Conservation (phyloP, 2,888 invertebrate species). For the Pseudoips prasinana region DNA sequence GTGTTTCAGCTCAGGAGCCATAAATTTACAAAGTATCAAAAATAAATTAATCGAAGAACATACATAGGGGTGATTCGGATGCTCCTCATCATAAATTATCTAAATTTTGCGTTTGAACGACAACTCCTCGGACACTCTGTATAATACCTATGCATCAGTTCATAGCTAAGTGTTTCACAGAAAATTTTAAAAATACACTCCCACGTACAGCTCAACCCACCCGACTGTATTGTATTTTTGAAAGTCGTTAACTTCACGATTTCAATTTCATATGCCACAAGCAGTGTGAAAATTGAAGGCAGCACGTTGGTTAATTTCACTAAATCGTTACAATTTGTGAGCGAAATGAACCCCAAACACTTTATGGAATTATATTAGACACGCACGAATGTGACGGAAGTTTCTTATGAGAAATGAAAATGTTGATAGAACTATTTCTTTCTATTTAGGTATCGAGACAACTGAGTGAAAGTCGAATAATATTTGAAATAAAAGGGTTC, state of each 20-base stretch:
- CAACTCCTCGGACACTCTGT: no score
- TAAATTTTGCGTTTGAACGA: no score
- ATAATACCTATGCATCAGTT: no score
- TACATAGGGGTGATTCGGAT: no score
- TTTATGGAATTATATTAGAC: slow-evolving; percentile 63
- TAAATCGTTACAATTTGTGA: slow-evolving; percentile 64
- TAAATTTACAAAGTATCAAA: no score
- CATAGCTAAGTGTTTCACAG: no score
- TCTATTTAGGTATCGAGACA: not conserved
- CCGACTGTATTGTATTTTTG: slow-evolving; percentile 45
- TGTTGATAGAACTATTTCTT: slow-evolving; percentile 10
- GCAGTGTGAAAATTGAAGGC: slow-evolving; percentile 54
- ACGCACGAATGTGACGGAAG: slow-evolving; percentile 46
- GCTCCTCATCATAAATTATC: no score
- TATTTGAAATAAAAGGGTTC: no score
- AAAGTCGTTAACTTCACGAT: slow-evolving; percentile 66
- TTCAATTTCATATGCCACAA: slow-evolving; percentile 59
- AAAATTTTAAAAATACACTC: no score
- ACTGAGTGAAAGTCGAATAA: no score
- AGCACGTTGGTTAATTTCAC: slow-evolving; percentile 56
- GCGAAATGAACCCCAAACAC: slow-evolving; percentile 57
- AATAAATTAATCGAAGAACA: no score
- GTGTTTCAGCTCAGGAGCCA: no score
- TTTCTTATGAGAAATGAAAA: slow-evolving; percentile 28
- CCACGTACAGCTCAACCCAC: not conserved